phyloP scores from a whole-genome alignment of 2,888 invertebrate genomes.

The Lissonota sp. region DNA sequence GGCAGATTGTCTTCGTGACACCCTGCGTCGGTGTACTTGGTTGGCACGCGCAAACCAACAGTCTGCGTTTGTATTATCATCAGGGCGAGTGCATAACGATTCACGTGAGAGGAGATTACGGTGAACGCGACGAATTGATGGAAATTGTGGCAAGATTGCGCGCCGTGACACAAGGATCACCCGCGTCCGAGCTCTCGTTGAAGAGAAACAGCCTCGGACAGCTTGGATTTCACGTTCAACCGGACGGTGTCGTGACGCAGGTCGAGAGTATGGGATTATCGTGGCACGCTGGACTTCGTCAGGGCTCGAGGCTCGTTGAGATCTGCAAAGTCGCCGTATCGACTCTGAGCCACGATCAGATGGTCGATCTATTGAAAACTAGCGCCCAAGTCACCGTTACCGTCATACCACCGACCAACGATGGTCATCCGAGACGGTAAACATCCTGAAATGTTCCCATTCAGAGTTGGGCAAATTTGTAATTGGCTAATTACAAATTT shows the following conservation, averaged over 20 bases:
- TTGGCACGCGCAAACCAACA: conserved; percentile 88
- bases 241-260: conserved; percentile 96
- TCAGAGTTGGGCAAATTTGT: no score
- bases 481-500: no score
- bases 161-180: conserved; percentile 91
- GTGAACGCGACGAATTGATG: conserved; percentile 88
- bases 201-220: conserved; percentile 93
- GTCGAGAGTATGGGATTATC: conserved; percentile 92
- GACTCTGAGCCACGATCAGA: conserved; percentile 95
- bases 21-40: conserved; percentile 93
- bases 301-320: conserved; percentile 95
- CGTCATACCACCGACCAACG: conserved; percentile 90
- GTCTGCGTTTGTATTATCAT: conserved; percentile 94
- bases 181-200: conserved; percentile 92
- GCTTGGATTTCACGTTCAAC: conserved; percentile 95
- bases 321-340: conserved; percentile 95
- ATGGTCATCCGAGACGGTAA: conserved; percentile 88
- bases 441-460: conserved; percentile 14
- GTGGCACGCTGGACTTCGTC: conserved; percentile 93
- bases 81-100: conserved; percentile 96
- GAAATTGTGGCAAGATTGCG: conserved; percentile 93
- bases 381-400: conserved; percentile 94
- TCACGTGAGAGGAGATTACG: conserved; percentile 89
- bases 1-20: conserved; percentile 93
- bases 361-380: conserved; percentile 96